Percentiles rank a stretch among this genome's conserved stretches.
phyloP scores from a whole-genome alignment of 2,888 invertebrate species.

The Ochropleura plecta region DNA sequence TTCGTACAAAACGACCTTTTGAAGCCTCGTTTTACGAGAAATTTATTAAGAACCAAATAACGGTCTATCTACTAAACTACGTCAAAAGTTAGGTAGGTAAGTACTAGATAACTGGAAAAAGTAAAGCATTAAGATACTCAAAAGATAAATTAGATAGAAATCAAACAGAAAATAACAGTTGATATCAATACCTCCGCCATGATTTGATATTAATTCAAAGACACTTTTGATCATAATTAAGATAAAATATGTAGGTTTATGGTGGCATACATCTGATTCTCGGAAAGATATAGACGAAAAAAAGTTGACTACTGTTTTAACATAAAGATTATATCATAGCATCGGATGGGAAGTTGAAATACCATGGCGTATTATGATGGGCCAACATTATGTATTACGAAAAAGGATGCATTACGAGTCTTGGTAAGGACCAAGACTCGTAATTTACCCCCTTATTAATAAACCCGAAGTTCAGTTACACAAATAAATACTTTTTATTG shows the following conservation, averaged over 20 bases:
- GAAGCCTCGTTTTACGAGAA: neutral
- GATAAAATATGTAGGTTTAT: slow-evolving; percentile 71
- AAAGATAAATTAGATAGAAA: slow-evolving; percentile 50
- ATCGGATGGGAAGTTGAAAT: slow-evolving; percentile 43
- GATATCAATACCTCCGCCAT: slow-evolving; percentile 54
- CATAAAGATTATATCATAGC: slow-evolving; percentile 58
- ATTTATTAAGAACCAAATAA: slow-evolving; percentile 8
- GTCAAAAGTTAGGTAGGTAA: neutral
- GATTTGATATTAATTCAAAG: slow-evolving; percentile 62
- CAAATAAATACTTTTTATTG: too few relatives aligned
- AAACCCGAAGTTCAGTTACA: neutral
- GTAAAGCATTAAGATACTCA: slow-evolving; percentile 31
- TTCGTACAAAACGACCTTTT: slow-evolving; percentile 20
- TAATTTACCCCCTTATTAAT: neutral
- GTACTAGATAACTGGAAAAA: slow-evolving; percentile 25
- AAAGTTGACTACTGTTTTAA: slow-evolving; percentile 74
- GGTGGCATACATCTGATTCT: slow-evolving; percentile 65
- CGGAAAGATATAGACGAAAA: slow-evolving; percentile 68
- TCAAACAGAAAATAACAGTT: slow-evolving; percentile 59
- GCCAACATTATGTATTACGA: neutral
- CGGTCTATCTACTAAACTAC: slow-evolving; percentile 8
- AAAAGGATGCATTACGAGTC: neutral
- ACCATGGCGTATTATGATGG: slow-evolving; percentile 16
- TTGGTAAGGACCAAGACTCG: neutral
- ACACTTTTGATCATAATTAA: slow-evolving; percentile 62